A percentile compares a stretch with the other conserved stretches of the same genome.
Conservation (phyloP, 2,888 invertebrate genomes). For the Drosophila mimica region DNA sequence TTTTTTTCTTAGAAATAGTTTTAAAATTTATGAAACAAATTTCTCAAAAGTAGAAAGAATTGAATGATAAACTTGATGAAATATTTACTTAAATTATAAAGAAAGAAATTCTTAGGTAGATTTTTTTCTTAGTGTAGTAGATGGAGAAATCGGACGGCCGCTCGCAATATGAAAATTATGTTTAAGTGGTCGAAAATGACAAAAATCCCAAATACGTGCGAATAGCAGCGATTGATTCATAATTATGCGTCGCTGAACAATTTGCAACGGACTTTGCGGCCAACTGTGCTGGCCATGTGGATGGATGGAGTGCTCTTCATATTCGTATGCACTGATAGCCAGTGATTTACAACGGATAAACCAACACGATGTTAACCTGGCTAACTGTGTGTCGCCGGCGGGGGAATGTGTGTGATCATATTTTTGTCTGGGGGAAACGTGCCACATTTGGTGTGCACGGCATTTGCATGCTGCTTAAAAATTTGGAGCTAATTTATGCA, state of each 20-base stretch:
- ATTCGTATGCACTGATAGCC: slow-evolving; percentile 41
- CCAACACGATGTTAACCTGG: slow-evolving; percentile 36
- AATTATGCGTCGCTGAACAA: slow-evolving; percentile 55
- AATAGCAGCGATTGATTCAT: slow-evolving; percentile 60
- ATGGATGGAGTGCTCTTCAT: slow-evolving; percentile 43
- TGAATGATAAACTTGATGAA: background rate
- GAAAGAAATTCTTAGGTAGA: no score
- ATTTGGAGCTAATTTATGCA: slow-evolving; percentile 64
- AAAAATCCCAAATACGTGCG: slow-evolving; percentile 77
- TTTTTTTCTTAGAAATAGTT: background rate
- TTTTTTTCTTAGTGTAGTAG: background rate
- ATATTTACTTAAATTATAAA: background rate
- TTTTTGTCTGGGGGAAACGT: slow-evolving; percentile 45
- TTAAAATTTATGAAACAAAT: background rate
- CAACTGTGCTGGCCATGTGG: slow-evolving; percentile 27
- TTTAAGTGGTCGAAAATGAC: slow-evolving; percentile 33
- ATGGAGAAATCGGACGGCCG: background rate
- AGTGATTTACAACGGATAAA: slow-evolving; percentile 42
- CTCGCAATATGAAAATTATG: slow-evolving; percentile 51
- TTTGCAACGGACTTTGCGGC: slow-evolving; percentile 10
- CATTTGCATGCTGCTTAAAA: slow-evolving; percentile 57
- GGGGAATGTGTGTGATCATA: background rate
- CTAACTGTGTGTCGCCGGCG: slow-evolving; percentile 6
- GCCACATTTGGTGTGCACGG: slow-evolving; percentile 59
- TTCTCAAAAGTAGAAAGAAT: background rate